A percentile compares a stretch with the other conserved stretches of the same genome.
Evolutionary conservation across 2,113 vertebrate genomes (phyloP).

Genomic region (Dromiciops gliroides): DNA sequence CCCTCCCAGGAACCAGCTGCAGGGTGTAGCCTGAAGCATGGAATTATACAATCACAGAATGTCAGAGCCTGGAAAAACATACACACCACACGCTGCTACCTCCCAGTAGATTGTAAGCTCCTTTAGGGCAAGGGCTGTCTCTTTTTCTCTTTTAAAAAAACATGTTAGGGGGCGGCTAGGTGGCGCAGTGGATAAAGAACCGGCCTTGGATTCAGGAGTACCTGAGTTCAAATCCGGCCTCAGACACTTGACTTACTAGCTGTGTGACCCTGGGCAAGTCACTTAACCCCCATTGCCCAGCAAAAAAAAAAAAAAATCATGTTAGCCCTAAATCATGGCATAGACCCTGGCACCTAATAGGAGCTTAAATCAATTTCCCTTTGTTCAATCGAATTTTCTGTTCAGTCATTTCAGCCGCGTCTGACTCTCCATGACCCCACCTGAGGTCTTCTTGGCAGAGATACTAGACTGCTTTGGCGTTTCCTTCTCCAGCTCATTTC

Average conservation of each 20-base stretch:
- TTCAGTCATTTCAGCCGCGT: not conserved
- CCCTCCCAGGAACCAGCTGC: not conserved
- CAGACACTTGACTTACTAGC: too few species aligned
- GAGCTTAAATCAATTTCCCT: not conserved
- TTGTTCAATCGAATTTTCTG: not conserved
- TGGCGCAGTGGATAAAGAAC: too few species aligned
- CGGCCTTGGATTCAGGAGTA: too few species aligned
- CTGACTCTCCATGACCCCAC: too few species aligned
- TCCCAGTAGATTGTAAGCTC: not conserved
- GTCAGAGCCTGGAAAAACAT: not conserved
- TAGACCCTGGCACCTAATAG: not conserved
- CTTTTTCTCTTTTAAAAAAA: not conserved
- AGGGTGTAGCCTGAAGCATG: not conserved
- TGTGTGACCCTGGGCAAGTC: too few species aligned
- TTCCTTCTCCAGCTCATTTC: not conserved
- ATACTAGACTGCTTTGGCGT: not conserved
- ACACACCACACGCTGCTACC: not conserved
- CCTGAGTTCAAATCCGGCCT: too few species aligned
- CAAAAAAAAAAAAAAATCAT: not conserved
- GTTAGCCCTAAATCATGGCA: not conserved
- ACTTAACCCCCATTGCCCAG: too few species aligned
- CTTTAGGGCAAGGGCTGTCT: not conserved
- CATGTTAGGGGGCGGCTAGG: too few species aligned
- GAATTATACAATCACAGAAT: not conserved
- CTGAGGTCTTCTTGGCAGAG: too few species aligned